Percentiles rank a stretch among this genome's conserved stretches.
Evolutionary conservation across 1,140 invertebrate genomes (phyloP).

Genomic region (Littorina saxatilis): DNA sequence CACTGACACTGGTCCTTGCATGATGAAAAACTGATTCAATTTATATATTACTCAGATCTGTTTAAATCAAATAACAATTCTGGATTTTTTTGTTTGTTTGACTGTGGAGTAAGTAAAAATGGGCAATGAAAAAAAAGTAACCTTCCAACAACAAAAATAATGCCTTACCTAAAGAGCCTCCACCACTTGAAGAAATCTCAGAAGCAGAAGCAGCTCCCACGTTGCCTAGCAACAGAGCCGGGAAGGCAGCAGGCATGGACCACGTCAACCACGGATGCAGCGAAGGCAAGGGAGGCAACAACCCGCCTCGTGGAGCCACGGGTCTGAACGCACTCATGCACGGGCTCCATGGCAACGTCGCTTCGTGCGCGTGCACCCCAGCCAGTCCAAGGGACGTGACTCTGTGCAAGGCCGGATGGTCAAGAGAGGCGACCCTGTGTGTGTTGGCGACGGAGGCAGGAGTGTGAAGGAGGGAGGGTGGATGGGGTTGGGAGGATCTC

Average conservation of each 20-base stretch:
- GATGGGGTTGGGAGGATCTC: background rate
- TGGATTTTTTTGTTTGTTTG: too few species aligned
- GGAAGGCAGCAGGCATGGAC: slow-evolving; percentile 15
- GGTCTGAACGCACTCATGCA: slow-evolving; percentile 47
- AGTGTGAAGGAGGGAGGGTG: background rate
- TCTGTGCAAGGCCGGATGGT: background rate
- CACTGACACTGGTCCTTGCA: too few species aligned
- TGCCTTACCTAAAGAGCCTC: too few species aligned
- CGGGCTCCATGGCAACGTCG: slow-evolving; percentile 29
- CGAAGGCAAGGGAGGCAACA: background rate
- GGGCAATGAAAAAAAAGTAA: too few species aligned
- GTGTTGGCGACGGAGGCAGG: background rate
- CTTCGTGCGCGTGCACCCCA: slow-evolving; percentile 7
- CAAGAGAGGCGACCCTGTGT: background rate
- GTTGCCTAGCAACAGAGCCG: slow-evolving; percentile 27
- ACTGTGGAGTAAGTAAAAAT: too few species aligned
- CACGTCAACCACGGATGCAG: slow-evolving; percentile 9
- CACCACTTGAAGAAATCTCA: too few species aligned
- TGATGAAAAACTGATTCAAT: too few species aligned
- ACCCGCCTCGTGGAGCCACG: slow-evolving; percentile 27
- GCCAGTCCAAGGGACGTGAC: background rate
- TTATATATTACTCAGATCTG: too few species aligned
- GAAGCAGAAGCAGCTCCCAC: background rate
- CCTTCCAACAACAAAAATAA: too few species aligned
- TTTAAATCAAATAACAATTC: too few species aligned